Evolutionary conservation across 1,140 invertebrate species (phyloP), one percentile per base, ranked within the genome.

Genomic region (Mizuhopecten yessoensis): DNA sequence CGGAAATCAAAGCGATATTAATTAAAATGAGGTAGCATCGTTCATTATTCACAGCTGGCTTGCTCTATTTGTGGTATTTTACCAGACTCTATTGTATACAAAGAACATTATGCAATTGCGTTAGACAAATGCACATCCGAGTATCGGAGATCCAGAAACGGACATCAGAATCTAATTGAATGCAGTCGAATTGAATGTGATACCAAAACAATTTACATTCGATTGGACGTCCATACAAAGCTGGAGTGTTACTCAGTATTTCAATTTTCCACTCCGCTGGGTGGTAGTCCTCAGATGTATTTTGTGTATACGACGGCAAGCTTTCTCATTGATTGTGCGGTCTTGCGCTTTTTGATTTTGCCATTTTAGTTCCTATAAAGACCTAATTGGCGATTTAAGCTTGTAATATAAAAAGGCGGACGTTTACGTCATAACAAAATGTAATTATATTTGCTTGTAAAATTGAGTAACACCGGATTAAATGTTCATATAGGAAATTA

Each of bases 401-500:
- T 75, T 75, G 57, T 75, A 75, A 75, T 75, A 75, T 75, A 75
- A 75, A 75, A 75, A 75, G 57, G 23, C 57, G n/a, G 29, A 1
- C 23, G 23, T 75, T 75, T 75, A 75, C 57, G 57, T 75, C 57
- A 75, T 75, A 75, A 75, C 57, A 75, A 75, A 75, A 75, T 75
- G 23, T 75, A 75, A 75, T 75, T 75, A 75, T 75, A 29, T 75
- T 75, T 75, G 57, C 57, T 75, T 75, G 57, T 75, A 75, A n/a
- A 29, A 75, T 75, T 75, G 57, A 75, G 57, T 75, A 75, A 75
- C 57, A 75, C 20, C n/a, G 57, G 57, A 75, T 75, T 75, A 75
- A 75, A 75, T 75, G 57, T 75, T 75, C 57, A 75, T 75, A 75
- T 75, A 75, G 57, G 57, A 75, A 75, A 75, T 75, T 75, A 75